Evolutionary conservation across 2,797 vertebrate species (phyloP).

Genomic region (Microctenopoma lineatum): DNA sequence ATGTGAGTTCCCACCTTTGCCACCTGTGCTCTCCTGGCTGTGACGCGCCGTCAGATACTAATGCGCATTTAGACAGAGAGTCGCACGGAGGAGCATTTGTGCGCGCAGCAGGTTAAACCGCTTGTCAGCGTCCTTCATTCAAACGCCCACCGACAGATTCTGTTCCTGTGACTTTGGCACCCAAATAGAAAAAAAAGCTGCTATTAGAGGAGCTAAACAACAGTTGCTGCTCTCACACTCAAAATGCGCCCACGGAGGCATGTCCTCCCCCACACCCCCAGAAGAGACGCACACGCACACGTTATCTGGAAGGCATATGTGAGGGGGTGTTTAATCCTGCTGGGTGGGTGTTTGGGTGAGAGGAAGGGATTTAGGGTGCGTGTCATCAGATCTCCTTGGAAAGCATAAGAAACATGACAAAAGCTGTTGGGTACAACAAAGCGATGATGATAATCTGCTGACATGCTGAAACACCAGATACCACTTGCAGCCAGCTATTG

Average conservation of each 20-base stretch:
- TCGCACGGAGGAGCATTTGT: constrained; percentile 62
- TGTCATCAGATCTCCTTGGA: constrained; percentile 46
- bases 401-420: constrained; percentile 58
- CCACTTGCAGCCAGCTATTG: constrained; percentile 22
- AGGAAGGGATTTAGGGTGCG: constrained; percentile 37
- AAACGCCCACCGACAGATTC: constrained; percentile 80
- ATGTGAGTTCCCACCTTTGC: constrained; percentile 85
- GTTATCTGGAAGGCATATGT: constrained; percentile 62
- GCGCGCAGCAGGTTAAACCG: constrained; percentile 73
- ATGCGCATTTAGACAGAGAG: constrained; percentile 7
- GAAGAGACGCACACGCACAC: constrained; percentile 1
- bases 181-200: constrained; percentile 77
- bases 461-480: constrained; percentile 35
- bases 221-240: constrained; percentile 68
- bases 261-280: constrained; percentile 47
- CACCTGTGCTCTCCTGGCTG: constrained; percentile 28
- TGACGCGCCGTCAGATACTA: constrained; percentile 7
- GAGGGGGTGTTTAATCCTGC: constrained; percentile 75
- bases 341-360: constrained; percentile 53
- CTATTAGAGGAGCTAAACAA: constrained; percentile 76
- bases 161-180: constrained; percentile 81
- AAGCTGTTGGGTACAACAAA: constrained; percentile 56
- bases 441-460: constrained; percentile 63
- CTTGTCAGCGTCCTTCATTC: constrained; percentile 70
- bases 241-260: constrained; percentile 56